Evolutionary conservation across 2,797 vertebrate genomes (phyloP).

Genomic region (Adelosebastes latens): DNA sequence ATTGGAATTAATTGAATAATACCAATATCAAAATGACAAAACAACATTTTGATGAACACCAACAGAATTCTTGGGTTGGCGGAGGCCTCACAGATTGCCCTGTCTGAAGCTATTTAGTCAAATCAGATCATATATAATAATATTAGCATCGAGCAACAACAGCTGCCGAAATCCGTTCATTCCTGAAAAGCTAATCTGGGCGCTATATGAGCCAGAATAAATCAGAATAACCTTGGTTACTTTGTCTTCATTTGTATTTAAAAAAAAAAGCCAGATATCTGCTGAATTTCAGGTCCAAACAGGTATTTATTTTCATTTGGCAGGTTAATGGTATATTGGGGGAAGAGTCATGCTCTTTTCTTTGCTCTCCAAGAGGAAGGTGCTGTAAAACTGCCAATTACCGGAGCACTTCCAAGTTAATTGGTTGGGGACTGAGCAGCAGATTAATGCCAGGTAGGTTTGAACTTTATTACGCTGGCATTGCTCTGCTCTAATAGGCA

Average conservation of each 20-base stretch:
- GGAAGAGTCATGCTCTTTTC: background rate
- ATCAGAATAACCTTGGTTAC: background rate
- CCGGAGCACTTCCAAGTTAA: constrained; percentile 30
- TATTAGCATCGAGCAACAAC: background rate
- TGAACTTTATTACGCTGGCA: constrained; percentile 10
- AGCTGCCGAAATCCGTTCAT: background rate
- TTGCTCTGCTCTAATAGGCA: constrained; percentile 27
- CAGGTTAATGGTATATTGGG: background rate
- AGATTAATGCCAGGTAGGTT: constrained; percentile 31
- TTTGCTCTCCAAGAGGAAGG: background rate
- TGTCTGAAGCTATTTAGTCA: background rate
- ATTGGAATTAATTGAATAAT: too few species aligned
- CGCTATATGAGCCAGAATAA: background rate
- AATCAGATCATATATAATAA: background rate
- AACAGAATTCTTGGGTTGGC: background rate
- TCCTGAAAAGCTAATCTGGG: background rate
- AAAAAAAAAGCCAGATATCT: background rate
- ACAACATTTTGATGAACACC: too few species aligned
- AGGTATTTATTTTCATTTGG: background rate
- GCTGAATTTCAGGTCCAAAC: background rate
- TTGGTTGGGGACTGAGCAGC: constrained; percentile 27
- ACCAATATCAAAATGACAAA: too few species aligned
- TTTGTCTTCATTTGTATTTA: background rate
- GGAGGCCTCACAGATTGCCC: background rate
- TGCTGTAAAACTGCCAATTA: constrained; percentile 40